A percentile compares a stretch with the other conserved stretches of the same genome.
Conservation (phyloP, 2,888 invertebrate species). For the Phortica magna region DNA sequence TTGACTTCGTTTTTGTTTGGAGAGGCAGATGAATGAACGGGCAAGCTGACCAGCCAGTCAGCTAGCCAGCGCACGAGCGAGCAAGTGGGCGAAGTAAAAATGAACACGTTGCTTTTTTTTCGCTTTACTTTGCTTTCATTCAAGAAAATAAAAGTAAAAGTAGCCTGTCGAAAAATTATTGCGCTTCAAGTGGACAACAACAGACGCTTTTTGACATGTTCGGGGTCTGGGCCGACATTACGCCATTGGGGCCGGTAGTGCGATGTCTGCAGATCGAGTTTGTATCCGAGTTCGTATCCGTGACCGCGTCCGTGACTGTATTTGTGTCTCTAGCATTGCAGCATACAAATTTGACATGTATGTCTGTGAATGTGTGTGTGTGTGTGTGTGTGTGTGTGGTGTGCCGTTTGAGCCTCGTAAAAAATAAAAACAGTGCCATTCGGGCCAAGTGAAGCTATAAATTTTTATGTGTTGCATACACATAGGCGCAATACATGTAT, state of each 20-base stretch:
- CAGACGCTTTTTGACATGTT: constrained; percentile 27
- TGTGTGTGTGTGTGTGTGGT: not conserved
- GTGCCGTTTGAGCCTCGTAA: not conserved
- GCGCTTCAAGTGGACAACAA: constrained; percentile 47
- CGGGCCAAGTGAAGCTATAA: constrained; percentile 51
- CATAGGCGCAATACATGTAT: constrained; percentile 36
- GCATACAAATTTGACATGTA: too few relatives aligned
- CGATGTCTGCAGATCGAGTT: constrained; percentile 41
- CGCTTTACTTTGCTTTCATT: not conserved
- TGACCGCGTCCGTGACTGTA: not conserved
- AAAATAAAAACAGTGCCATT: not conserved
- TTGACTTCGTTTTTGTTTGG: constrained; percentile 58
- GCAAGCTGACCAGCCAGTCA: too few relatives aligned
- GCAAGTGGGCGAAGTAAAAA: not conserved
- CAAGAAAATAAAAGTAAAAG: constrained; percentile 41
- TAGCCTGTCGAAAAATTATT: constrained; percentile 46
- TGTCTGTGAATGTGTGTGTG: not conserved
- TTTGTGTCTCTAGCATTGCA: not conserved
- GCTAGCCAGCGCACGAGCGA: too few relatives aligned
- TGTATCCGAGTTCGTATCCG: not conserved
- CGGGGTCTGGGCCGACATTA: not conserved
- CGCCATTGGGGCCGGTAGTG: constrained; percentile 38
- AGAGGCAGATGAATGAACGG: constrained; percentile 42
- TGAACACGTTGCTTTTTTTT: not conserved
- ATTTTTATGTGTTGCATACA: constrained; percentile 56